Conservation (phyloP, 2,797 vertebrate species). For the Tangara arthus region DNA sequence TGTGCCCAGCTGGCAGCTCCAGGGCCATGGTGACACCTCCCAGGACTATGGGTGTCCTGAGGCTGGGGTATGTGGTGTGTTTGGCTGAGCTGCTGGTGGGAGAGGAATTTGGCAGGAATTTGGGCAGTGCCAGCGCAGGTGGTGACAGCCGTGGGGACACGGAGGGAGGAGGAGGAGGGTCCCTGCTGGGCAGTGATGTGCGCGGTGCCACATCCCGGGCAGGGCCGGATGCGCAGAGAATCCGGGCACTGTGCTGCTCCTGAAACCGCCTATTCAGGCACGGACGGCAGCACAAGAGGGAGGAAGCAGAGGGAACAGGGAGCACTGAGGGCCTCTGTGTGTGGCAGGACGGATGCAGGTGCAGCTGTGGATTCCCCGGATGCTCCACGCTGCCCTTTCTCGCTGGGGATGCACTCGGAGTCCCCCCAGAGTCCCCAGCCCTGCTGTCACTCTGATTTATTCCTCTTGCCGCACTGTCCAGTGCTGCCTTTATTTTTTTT, state of each 20-base stretch:
- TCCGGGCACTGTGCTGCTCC: conserved; percentile 43
- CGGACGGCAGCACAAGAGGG: conserved; percentile 33
- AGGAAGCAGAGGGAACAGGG: conserved; percentile 38
- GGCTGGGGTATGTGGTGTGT: not conserved
- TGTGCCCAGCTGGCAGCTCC: rapidly evolving
- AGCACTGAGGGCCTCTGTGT: conserved; percentile 63
- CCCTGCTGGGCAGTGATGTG: not conserved
- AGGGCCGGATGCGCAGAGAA: conserved; percentile 17
- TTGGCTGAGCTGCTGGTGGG: not conserved
- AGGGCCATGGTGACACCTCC: not conserved
- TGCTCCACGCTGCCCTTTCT: not conserved
- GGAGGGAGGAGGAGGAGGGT: not conserved
- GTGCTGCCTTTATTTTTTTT: not conserved
- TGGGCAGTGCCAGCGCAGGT: not conserved
- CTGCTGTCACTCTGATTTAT: not conserved
- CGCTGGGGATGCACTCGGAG: not conserved
- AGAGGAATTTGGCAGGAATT: not conserved
- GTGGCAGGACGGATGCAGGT: conserved; percentile 48
- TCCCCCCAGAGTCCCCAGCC: not conserved
- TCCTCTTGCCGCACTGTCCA: not conserved
- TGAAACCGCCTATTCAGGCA: conserved; percentile 59
- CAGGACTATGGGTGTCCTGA: not conserved
- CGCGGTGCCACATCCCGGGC: not conserved
- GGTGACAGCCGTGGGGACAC: not conserved
- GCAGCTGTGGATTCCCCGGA: conserved; percentile 18